Conservation (phyloP, 92 coral and sea anemone genomes). For the Pocillopora meandrina region DNA sequence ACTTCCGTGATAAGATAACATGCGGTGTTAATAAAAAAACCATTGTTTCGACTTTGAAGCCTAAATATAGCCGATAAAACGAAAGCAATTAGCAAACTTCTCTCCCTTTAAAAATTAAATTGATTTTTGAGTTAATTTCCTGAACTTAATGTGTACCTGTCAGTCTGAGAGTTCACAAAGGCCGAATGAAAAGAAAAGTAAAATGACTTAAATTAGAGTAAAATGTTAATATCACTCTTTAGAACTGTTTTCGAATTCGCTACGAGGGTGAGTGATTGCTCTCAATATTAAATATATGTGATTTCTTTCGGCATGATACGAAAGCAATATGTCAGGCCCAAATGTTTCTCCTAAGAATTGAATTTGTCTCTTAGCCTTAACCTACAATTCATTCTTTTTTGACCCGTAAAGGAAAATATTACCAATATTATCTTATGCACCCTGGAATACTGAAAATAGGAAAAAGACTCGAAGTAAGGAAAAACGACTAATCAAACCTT, state of each 20-base stretch:
- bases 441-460: too few relatives aligned
- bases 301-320: too few relatives aligned
- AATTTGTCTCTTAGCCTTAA: too few relatives aligned
- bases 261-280: not conserved
- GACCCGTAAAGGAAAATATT: too few relatives aligned
- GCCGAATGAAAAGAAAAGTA: not conserved
- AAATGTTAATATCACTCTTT: not conserved
- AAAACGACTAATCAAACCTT: too few relatives aligned
- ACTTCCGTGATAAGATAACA: not conserved
- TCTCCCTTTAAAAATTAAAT: slow-evolving; percentile 1
- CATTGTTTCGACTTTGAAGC: not conserved
- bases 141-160: slow-evolving; percentile 14
- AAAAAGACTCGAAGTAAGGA: too few relatives aligned
- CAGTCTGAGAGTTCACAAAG: slow-evolving; percentile 22
- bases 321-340: too few relatives aligned
- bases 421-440: too few relatives aligned
- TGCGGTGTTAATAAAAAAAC: not conserved
- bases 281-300: not conserved
- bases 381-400: too few relatives aligned
- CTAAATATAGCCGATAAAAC: slow-evolving; percentile 7
- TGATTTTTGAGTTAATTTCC: slow-evolving; percentile 35
- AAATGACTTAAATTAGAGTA: not conserved
- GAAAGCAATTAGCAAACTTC: not conserved
- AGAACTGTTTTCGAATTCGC: not conserved
- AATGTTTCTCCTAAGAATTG: too few relatives aligned